Base-by-base conservation (phyloP, 2,888 invertebrate species). In the Deladenus siricidicola region DNA sequence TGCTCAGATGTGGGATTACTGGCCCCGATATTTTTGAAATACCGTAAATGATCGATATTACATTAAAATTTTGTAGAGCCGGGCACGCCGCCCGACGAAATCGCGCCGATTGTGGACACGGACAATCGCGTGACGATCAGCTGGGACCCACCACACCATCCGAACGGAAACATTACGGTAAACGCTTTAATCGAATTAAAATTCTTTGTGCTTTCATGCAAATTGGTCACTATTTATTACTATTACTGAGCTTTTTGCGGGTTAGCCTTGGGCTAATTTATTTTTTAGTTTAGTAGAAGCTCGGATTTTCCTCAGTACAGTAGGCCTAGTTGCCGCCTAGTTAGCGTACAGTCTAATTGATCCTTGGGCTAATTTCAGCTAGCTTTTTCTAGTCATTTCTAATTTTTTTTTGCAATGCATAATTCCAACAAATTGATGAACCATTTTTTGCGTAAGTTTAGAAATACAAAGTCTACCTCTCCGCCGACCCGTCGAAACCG, bases 101-200 rank as follows among this genome's bases (percentile, higher is more conserved):
- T 73, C 26, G 60, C 67, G 21, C 67, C 73, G 6, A 70, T 68
- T 47, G 73, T 78, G 10, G 78, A 74, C 45, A 67, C 71, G 29
- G 77, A 78, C 57, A 78, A 78, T 56, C 67, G 70, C 29, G 78
- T 77, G 3, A 73, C 75, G 3, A 67, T 78, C 52, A 66, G 63
- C 19, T 78, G 78, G 78, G 63, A 70, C 19, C 69, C 71, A 47
- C 76, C 78, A 14, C 68, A 69, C 44, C 66, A 75, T 66, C 71
- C 78, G 0, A 78, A 78, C 57, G 78, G 75, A 23, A 70, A 71
- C 3, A 68, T 78, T 28, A 70, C 67, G n/a, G 73, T 73, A 28
- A 45, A 52, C 44, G 23, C 24, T 48, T 49, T 61, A 2, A 1
- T 39, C 17, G 56, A 29, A 48, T n/a, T n/a, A n/a, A n/a, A n/a